These are phyloP conservation scores for Meghimatium bilineatum DNA, from an alignment of 2,888 invertebrate species.

Conservation along the genomic window DNA sequence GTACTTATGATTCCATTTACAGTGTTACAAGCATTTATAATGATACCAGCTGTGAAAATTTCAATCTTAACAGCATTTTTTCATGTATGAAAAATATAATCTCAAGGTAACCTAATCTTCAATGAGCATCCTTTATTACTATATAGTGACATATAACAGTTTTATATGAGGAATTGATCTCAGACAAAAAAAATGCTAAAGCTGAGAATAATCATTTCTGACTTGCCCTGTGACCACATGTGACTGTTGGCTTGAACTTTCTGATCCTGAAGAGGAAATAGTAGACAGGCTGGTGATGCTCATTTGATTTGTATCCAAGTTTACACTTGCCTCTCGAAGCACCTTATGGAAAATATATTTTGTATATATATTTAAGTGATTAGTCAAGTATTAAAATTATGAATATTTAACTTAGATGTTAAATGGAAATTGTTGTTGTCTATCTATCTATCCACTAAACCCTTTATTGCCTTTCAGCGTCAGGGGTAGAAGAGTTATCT, in stretches of 20 bases:
- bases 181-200: background rate
- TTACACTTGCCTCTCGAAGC: constrained; percentile 35
- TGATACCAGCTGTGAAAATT: background rate
- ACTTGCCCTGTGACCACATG: background rate
- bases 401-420: no score
- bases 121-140: background rate
- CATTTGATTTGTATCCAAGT: constrained; percentile 12
- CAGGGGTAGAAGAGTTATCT: no score
- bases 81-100: background rate
- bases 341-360: constrained; percentile 6
- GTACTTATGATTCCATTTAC: background rate
- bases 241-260: constrained; percentile 3
- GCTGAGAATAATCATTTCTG: constrained; percentile 39
- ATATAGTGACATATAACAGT: background rate
- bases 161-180: background rate
- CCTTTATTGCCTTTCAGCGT: no score
- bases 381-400: background rate
- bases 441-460: no score
- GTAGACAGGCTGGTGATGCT: background rate
- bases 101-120: background rate
- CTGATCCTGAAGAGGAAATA: background rate
- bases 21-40: constrained; percentile 3
- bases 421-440: no score
- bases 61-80: background rate
- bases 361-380: background rate